Base-by-base conservation (phyloP, 1,140 invertebrate species). In the Sweltsa coloradensis region DNA sequence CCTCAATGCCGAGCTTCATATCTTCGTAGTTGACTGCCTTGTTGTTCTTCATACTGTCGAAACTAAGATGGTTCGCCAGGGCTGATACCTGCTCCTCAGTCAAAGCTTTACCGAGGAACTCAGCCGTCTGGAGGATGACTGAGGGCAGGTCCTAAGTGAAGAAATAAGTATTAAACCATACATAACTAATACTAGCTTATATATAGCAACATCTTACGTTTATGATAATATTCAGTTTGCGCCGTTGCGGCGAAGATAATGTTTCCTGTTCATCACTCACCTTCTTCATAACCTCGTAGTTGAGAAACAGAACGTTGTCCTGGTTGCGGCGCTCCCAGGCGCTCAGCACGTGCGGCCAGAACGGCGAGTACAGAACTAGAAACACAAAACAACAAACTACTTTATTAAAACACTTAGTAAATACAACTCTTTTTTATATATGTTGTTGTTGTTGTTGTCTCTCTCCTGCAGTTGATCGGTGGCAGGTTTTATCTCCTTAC, bases 251-350 rank as follows among this genome's bases (percentile, higher is more conserved):
- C 7, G 16, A 39, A 16, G 9, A 6, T 7, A 6, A 6, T 39
- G 16, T n/a, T n/a, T n/a, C n/a, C 19, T 39, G 9, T 16, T 39
- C 19, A n/a, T n/a, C n/a, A n/a, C n/a, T n/a, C n/a, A n/a, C n/a
- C n/a, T n/a, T 43, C 51, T 61, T 59, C 50, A 61, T 43, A 13
- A 67, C 62, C 51, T 70, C 68, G 47, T 61, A 70, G 31, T 57
- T 68, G 3, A 68, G 21, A 41, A 70, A 59, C 13, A 60, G 53
- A 13, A 69, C 47, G 36, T n/a, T n/a, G n/a, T n/a, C n/a, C n/a
- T n/a, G n/a, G n/a, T n/a, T n/a, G n/a, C n/a, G n/a, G n/a, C n/a
- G n/a, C n/a, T n/a, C n/a, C n/a, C n/a, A n/a, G n/a, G n/a, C n/a
- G n/a, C n/a, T n/a, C n/a, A n/a, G n/a, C 2, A 51, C 34, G 42